Evolutionary conservation across 1,140 invertebrate genomes (phyloP).

Genomic region (Drosophila kohkoa): DNA sequence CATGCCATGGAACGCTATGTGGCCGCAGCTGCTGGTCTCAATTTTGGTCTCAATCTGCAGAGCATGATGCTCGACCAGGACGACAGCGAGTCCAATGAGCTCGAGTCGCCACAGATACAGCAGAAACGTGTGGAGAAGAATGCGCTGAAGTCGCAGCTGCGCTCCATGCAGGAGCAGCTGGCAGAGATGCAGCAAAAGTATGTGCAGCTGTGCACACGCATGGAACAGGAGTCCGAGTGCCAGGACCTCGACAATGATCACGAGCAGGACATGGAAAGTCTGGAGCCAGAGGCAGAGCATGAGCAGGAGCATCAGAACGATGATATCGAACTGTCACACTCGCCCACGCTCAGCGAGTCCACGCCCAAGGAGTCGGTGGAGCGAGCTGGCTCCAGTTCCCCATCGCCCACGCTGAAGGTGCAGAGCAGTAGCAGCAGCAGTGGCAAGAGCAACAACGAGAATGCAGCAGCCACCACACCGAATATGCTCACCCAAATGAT

Average conservation of each 20-base stretch:
- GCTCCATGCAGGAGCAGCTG: slow-evolving; percentile 94
- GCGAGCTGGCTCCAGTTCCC: slow-evolving; percentile 86
- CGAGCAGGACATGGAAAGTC: slow-evolving; percentile 87
- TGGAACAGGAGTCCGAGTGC: slow-evolving; percentile 91
- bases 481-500: slow-evolving; percentile 89
- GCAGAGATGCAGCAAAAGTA: slow-evolving; percentile 96
- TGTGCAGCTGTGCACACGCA: slow-evolving; percentile 92
- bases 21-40: slow-evolving; percentile 85
- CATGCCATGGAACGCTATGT: slow-evolving; percentile 91
- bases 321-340: slow-evolving; percentile 85
- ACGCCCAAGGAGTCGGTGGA: slow-evolving; percentile 87
- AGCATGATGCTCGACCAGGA: slow-evolving; percentile 87
- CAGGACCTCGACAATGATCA: slow-evolving; percentile 90
- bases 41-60: slow-evolving; percentile 85
- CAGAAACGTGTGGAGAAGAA: slow-evolving; percentile 94
- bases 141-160: slow-evolving; percentile 92
- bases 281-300: slow-evolving; percentile 90
- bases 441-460: slow-evolving; percentile 44
- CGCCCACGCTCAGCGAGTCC: slow-evolving; percentile 84
- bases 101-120: slow-evolving; percentile 89
- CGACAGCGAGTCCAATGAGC: slow-evolving; percentile 91
- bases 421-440: slow-evolving; percentile 47
- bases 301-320: slow-evolving; percentile 86
- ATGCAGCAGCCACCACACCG: slow-evolving; percentile 81
- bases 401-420: slow-evolving; percentile 84